Evolutionary conservation across 2,113 vertebrate species (phyloP).

Genomic region (Ctenodactylus gundi): DNA sequence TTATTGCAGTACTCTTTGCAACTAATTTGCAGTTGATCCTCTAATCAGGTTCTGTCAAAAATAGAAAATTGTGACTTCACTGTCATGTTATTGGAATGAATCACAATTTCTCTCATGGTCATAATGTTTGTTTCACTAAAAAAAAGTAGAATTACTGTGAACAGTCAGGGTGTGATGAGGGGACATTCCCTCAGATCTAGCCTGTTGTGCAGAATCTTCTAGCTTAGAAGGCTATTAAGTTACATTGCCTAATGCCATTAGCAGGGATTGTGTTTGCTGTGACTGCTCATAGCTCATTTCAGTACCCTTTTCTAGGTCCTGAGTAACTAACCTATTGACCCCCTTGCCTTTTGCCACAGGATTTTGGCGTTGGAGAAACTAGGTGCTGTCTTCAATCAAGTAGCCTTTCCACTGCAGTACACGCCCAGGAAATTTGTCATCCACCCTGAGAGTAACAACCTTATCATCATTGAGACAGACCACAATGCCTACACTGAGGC

Average conservation of each 20-base stretch:
- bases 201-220: neutral
- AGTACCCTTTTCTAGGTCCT: neutral
- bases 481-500: constrained; percentile 99
- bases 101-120: neutral
- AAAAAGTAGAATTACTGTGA: neutral
- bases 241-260: neutral
- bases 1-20: neutral
- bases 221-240: neutral
- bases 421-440: constrained; percentile 98
- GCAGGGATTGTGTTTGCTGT: neutral
- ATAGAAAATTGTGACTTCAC: neutral
- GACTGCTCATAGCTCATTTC: neutral
- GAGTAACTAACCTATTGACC: neutral
- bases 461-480: constrained; percentile 97
- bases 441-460: constrained; percentile 97
- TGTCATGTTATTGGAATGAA: neutral
- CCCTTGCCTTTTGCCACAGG: constrained; percentile 79
- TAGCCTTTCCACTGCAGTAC: constrained; percentile 97
- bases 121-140: neutral
- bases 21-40: neutral
- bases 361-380: constrained; percentile 98
- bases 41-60: neutral
- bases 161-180: neutral
- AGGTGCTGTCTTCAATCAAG: constrained; percentile 98
- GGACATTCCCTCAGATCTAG: neutral